These are phyloP conservation scores for Proctacanthus coquilletti DNA, from an alignment of 1,140 invertebrate species.

Conservation along the genomic window DNA sequence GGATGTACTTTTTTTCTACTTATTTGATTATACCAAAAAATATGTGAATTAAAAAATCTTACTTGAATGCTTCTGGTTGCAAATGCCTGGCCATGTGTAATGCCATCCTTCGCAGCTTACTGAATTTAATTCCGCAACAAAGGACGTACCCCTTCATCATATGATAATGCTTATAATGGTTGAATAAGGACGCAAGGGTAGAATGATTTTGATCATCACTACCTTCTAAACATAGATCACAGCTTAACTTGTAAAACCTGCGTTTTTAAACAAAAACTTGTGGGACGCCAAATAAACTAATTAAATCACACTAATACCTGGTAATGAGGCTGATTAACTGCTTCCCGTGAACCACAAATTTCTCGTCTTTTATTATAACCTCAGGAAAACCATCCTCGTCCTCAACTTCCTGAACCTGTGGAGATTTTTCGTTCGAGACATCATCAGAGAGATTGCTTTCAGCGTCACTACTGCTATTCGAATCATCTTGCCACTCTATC, in stretches of 20 bases:
- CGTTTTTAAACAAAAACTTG: neutral
- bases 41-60: neutral
- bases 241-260: constrained; percentile 5
- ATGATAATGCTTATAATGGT: constrained; percentile 2
- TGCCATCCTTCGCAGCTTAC: constrained; percentile 3
- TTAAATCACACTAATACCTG: neutral
- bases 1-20: neutral
- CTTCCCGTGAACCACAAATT: neutral
- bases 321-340: neutral
- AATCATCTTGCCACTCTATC: neutral
- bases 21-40: neutral
- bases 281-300: neutral
- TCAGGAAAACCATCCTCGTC: constrained; percentile 1
- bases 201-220: neutral
- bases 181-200: neutral
- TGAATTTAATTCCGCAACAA: constrained; percentile 1
- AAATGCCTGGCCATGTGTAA: constrained; percentile 5
- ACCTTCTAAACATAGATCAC: constrained; percentile 2
- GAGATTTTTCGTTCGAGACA: neutral
- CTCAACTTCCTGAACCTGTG: neutral
- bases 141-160: constrained; percentile 3
- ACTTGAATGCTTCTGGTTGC: constrained; percentile 5
- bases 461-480: neutral
- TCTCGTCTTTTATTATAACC: neutral
- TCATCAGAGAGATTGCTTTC: neutral